Percentiles rank a stretch among this genome's conserved stretches.
Conservation (phyloP, 2,797 vertebrate genomes). For the Trematomus bernacchii region DNA sequence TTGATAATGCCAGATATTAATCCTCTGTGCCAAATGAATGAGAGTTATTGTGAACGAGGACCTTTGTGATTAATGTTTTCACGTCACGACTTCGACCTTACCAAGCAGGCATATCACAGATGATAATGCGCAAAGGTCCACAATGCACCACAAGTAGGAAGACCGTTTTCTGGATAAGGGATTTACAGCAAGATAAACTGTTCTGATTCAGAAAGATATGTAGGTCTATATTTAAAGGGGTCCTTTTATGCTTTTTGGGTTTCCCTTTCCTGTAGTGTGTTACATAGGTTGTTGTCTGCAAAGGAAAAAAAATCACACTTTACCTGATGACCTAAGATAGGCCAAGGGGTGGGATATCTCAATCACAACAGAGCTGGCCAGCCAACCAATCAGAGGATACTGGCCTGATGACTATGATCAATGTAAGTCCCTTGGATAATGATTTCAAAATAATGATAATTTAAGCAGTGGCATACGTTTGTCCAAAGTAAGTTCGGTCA, state of each 20-base stretch:
- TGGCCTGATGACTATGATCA: background rate
- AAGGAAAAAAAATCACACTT: too few relatives aligned
- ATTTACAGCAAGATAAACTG: conserved; percentile 11
- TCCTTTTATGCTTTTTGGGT: too few relatives aligned
- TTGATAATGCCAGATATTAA: conserved; percentile 52
- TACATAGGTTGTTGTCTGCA: too few relatives aligned
- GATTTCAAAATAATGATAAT: conserved; percentile 1
- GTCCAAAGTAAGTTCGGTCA: background rate
- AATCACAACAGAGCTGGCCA: too few relatives aligned
- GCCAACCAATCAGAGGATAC: too few relatives aligned
- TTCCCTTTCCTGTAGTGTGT: too few relatives aligned
- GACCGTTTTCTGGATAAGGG: conserved; percentile 1
- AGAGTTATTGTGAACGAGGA: conserved; percentile 30
- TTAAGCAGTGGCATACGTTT: background rate
- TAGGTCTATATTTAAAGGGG: background rate
- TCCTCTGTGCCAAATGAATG: conserved; percentile 36
- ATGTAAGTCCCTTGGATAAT: background rate
- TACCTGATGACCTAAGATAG: too few relatives aligned
- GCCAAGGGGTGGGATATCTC: too few relatives aligned
- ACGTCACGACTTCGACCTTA: conserved; percentile 39
- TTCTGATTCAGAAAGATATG: background rate
- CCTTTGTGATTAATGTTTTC: conserved; percentile 44
- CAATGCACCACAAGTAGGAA: conserved; percentile 32
- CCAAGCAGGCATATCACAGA: conserved; percentile 33
- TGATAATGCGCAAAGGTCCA: conserved; percentile 29